phyloP scores from a whole-genome alignment of 2,113 vertebrate species.

The Loxodonta africana region DNA sequence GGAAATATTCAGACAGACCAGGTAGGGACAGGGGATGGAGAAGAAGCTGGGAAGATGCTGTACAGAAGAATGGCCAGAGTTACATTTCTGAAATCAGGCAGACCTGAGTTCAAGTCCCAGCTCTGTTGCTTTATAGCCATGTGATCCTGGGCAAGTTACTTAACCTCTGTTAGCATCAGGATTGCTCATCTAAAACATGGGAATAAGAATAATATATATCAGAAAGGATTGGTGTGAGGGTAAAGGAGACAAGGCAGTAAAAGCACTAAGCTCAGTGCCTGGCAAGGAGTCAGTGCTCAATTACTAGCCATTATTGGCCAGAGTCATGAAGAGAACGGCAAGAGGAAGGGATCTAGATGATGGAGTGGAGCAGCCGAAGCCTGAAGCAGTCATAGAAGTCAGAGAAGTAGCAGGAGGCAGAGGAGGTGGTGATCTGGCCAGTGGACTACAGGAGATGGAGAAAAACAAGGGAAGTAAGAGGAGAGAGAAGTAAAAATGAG shows the following conservation, averaged over 20 bases:
- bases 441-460: not conserved
- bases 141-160: not conserved
- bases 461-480: not conserved
- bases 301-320: not conserved
- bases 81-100: not conserved
- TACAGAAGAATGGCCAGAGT: not conserved
- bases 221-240: not conserved
- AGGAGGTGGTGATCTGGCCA: not conserved
- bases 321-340: not conserved
- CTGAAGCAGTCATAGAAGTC: not conserved
- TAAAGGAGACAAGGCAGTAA: not conserved
- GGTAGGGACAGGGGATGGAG: not conserved
- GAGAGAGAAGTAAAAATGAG: not conserved
- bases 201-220: not conserved
- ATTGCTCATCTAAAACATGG: not conserved
- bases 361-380: not conserved
- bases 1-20: conserved; percentile 17
- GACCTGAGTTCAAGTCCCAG: conserved; percentile 25
- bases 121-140: not conserved
- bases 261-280: not conserved
- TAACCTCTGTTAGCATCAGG: not conserved
- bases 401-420: not conserved
- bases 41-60: not conserved
- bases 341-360: not conserved
- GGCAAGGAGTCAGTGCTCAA: not conserved